Percentiles rank a stretch among this genome's conserved stretches.
Evolutionary conservation across 1,140 invertebrate genomes (phyloP).

Genomic region (Limonius californicus): DNA sequence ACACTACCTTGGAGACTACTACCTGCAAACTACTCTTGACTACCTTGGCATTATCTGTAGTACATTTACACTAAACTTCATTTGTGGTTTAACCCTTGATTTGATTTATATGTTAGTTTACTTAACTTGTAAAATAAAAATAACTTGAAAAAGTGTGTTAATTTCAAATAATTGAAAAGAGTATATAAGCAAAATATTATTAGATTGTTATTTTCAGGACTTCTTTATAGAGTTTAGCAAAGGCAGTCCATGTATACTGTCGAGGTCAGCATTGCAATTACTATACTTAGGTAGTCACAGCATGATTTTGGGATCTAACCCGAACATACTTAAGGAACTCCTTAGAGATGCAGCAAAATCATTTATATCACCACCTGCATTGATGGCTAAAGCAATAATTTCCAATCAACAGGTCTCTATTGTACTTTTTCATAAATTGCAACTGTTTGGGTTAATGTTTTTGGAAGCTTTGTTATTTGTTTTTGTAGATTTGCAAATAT

Average conservation of each 20-base stretch:
- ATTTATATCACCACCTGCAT: conserved; percentile 84
- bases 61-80: too few species aligned
- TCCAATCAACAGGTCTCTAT: conserved; percentile 31
- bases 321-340: conserved; percentile 70
- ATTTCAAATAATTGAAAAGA: not conserved
- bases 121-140: too few species aligned
- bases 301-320: conserved; percentile 49
- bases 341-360: conserved; percentile 77
- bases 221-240: conserved; percentile 91
- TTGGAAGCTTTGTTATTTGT: too few species aligned
- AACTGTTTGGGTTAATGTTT: too few species aligned
- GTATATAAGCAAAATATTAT: not conserved
- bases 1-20: too few species aligned
- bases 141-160: too few species aligned
- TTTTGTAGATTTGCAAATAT: too few species aligned
- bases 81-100: too few species aligned
- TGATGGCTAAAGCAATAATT: conserved; percentile 51
- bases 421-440: too few species aligned
- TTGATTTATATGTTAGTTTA: too few species aligned
- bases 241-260: conserved; percentile 89
- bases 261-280: conserved; percentile 85
- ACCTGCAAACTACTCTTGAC: too few species aligned
- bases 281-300: conserved; percentile 58
- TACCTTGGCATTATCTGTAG: too few species aligned
- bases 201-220: conserved; percentile 60